Conservation (phyloP, 1,140 invertebrate genomes). For the Rhyacophila brunnea region DNA sequence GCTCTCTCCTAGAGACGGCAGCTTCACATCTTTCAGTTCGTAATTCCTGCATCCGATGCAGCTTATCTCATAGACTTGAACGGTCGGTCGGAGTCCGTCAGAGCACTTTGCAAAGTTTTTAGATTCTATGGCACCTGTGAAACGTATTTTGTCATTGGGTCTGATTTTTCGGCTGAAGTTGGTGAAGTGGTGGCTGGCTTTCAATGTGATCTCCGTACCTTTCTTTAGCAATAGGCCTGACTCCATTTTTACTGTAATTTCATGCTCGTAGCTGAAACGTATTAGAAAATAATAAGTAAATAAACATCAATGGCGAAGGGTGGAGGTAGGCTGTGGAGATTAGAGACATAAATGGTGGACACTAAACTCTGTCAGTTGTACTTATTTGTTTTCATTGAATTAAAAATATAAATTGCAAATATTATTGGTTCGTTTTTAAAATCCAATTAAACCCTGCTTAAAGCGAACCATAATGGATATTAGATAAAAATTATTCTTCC, state of each 20-base stretch:
- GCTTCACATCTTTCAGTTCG: constrained; percentile 53
- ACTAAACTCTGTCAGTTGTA: too few relatives aligned
- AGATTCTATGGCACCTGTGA: constrained; percentile 60
- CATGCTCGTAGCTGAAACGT: constrained; percentile 65
- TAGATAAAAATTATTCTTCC: too few relatives aligned
- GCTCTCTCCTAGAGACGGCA: constrained; percentile 46
- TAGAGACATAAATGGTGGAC: too few relatives aligned
- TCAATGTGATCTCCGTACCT: constrained; percentile 59
- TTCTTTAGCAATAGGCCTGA: constrained; percentile 63
- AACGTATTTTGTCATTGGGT: constrained; percentile 69
- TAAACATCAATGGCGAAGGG: too few relatives aligned
- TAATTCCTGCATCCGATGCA: constrained; percentile 65
- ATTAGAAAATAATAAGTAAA: too few relatives aligned
- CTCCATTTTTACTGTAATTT: constrained; percentile 68
- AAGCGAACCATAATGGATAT: too few relatives aligned
- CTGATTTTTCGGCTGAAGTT: constrained; percentile 69
- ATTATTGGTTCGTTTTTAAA: too few relatives aligned
- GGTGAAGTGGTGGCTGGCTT: constrained; percentile 63
- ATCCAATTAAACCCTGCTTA: too few relatives aligned
- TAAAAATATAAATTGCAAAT: too few relatives aligned
- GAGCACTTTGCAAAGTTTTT: constrained; percentile 46
- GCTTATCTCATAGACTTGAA: constrained; percentile 63
- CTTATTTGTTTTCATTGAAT: too few relatives aligned
- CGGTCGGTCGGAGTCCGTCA: constrained; percentile 55
- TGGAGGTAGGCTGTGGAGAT: too few relatives aligned